Base-by-base conservation (phyloP, 2,797 vertebrate species). In the Syncerus caffer region DNA sequence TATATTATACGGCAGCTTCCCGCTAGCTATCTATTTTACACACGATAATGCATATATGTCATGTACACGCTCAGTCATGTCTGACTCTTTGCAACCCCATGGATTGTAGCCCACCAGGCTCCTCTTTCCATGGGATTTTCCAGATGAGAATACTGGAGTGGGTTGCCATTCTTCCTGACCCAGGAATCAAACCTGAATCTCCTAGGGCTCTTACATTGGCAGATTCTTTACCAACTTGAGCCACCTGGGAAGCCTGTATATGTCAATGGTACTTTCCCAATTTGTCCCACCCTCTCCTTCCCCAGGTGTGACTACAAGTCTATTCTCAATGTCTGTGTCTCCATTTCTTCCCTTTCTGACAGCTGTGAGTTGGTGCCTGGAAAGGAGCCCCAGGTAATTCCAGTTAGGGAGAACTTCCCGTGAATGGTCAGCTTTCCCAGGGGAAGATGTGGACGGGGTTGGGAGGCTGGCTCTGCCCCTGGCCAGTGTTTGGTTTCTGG, bases 401-500 rank as follows among this genome's bases (percentile, higher is more conserved):
- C n/a, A 23, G 60, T 31, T 60, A 51, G 27, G 1, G 1, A 82
- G 55, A n/a, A 71, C 86, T 80, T 74, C 23, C 89, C 47, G 1
- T 0, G 4, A 16, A 15, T 4, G 12, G 25, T 17, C 47, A 45
- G 64, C 50, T 96, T 96, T 97, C 88, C 91, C 92, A 90, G 94
- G 51, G 51, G 80, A 38, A 83, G 51, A 51, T 27, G 21, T 55
- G 80, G 51, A 6, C 4, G 12, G 62, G n/a, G 42, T 64, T 57
- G 16, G 4, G 19, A 19, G 13, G 42, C 42, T 90, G 85, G 76
- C 83, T 71, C n/a, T 78, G 90, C 34, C 71, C 38, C 51, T 38
- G 38, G 89, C 25, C 89, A 67, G 58, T 97, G 85, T 98, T 97
- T 98, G 93, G 57, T 97, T 98, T 97, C 92, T 51, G 74, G 94